A percentile compares a stretch with the other conserved stretches of the same genome.
These are phyloP conservation scores for Cydia strobilella DNA, from an alignment of 1,140 invertebrate species.

Conservation along the genomic window DNA sequence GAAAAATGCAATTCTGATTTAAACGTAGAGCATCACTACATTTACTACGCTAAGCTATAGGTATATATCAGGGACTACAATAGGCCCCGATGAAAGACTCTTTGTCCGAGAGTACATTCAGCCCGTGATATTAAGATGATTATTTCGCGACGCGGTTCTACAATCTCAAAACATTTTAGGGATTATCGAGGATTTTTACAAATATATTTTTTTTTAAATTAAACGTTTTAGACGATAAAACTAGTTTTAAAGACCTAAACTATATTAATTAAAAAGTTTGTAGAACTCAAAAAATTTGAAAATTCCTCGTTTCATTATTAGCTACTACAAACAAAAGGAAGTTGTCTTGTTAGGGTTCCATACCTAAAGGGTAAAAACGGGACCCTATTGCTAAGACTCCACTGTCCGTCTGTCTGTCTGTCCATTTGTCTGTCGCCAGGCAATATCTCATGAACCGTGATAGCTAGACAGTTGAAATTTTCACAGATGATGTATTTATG, in stretches of 20 bases:
- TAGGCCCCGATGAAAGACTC: conserved; percentile 10
- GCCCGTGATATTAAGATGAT: conserved; percentile 23
- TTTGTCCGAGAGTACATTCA: conserved; percentile 26
- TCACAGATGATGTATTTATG: too few relatives aligned
- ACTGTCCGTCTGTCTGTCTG: too few relatives aligned
- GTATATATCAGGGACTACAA: conserved; percentile 22
- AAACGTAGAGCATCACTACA: conserved; percentile 3
- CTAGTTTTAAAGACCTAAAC: not conserved
- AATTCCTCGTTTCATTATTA: too few relatives aligned
- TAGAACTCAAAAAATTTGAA: not conserved
- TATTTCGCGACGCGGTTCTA: conserved; percentile 15
- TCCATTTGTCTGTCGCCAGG: too few relatives aligned
- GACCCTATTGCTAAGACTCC: too few relatives aligned
- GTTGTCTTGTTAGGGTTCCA: too few relatives aligned
- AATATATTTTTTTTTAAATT: not conserved
- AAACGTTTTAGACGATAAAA: not conserved
- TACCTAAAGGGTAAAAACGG: too few relatives aligned
- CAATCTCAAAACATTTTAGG: not conserved
- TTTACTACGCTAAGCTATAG: conserved; percentile 9
- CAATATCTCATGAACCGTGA: too few relatives aligned
- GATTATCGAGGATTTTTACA: not conserved
- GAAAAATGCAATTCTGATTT: not conserved
- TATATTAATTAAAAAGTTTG: too few relatives aligned
- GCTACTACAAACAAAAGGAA: too few relatives aligned
- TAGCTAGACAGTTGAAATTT: too few relatives aligned